Conservation (phyloP, 2,113 vertebrate genomes). For the Mellivora capensis region DNA sequence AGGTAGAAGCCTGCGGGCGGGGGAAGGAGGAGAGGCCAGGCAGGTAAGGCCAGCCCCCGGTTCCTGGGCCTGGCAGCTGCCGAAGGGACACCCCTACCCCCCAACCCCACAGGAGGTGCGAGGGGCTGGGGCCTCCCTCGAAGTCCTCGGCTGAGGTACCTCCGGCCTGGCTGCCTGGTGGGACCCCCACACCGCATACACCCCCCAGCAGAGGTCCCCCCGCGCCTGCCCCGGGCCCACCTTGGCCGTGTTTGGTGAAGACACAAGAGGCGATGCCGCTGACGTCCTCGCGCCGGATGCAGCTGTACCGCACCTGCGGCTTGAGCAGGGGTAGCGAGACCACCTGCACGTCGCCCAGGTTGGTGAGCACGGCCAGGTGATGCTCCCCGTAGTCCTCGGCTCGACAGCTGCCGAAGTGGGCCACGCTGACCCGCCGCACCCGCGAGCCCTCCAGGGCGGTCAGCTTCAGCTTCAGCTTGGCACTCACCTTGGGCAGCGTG, state of each 20-base stretch:
- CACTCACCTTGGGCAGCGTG: constrained; percentile 94
- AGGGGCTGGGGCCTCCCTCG: not conserved
- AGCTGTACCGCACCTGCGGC: constrained; percentile 94
- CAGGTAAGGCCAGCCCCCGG: not conserved
- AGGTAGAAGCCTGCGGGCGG: constrained; percentile 92
- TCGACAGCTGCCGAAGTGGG: constrained; percentile 91
- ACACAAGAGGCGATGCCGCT: constrained; percentile 98
- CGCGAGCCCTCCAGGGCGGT: constrained; percentile 94
- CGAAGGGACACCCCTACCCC: accelerated
- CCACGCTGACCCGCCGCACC: constrained; percentile 89
- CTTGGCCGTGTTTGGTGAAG: constrained; percentile 97
- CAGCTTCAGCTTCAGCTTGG: constrained; percentile 96
- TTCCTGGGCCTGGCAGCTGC: not conserved
- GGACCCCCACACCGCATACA: not conserved
- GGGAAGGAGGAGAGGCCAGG: not conserved
- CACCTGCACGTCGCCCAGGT: constrained; percentile 95
- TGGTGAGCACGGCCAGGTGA: constrained; percentile 92
- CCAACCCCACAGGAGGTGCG: accelerated
- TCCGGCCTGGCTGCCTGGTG: accelerated
- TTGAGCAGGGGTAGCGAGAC: constrained; percentile 93
- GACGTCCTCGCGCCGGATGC: constrained; percentile 95
- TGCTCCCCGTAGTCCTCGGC: constrained; percentile 91
- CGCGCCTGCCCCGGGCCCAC: constrained; percentile 70
- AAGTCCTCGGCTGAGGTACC: not conserved
- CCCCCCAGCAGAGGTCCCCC: accelerated